These are phyloP conservation scores for Chiloscyllium plagiosum DNA, from an alignment of 2,113 vertebrate species.

Conservation along the genomic window DNA sequence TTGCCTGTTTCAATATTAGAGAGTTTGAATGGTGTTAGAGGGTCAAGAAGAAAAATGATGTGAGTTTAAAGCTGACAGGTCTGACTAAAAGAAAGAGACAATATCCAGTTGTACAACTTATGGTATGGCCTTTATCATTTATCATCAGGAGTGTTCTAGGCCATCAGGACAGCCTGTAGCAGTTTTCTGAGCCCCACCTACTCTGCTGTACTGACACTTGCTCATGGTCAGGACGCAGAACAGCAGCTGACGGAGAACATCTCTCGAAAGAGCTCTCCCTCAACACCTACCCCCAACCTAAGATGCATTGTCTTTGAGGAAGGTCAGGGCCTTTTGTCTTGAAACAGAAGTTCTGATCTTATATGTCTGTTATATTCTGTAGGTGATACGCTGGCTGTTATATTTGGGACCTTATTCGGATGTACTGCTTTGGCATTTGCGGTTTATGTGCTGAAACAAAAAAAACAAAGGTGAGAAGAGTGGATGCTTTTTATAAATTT, in stretches of 20 bases:
- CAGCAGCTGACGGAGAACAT: not conserved
- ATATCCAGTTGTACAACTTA: not conserved
- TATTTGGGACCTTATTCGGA: slow-evolving; percentile 63
- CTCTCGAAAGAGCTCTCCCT: not conserved
- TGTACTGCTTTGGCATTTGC: slow-evolving; percentile 52
- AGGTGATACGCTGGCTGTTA: slow-evolving; percentile 60
- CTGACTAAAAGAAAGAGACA: not conserved
- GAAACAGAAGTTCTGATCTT: not conserved
- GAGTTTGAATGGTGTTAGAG: not conserved
- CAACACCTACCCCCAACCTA: not conserved
- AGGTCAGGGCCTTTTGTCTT: not conserved
- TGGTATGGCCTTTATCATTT: not conserved
- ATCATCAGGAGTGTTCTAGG: not conserved
- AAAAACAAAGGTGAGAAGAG: slow-evolving; percentile 29
- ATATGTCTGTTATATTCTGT: slow-evolving; percentile 24
- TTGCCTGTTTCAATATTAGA: not conserved
- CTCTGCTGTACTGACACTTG: not conserved
- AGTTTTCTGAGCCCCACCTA: not conserved
- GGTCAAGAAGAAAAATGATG: not conserved
- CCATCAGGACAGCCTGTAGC: not conserved
- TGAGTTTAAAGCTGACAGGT: not conserved
- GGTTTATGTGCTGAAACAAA: slow-evolving; percentile 52
- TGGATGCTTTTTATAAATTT: not conserved
- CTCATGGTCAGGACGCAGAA: not conserved
- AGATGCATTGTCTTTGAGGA: not conserved